Base-by-base conservation (phyloP, 2,888 invertebrate genomes). In the Oscheius onirici region DNA sequence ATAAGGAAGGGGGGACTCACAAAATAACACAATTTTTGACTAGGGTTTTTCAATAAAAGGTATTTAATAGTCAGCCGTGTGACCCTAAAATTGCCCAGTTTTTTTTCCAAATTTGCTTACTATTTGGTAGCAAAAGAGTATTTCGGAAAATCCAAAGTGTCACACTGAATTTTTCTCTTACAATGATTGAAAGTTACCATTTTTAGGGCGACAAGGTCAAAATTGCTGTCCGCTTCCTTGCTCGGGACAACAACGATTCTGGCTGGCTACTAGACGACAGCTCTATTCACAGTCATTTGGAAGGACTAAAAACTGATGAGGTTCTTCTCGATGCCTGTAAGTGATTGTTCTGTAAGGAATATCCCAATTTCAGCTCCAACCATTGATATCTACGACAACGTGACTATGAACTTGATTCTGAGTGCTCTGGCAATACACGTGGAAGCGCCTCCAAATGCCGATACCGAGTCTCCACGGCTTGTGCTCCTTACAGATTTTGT, bases 401-500 rank as follows among this genome's bases (percentile, higher is more conserved):
- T 72, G 1, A 80, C 80, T 0, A 52, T 69, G n/a, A 63, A 74
- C 10, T 52, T 80, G 43, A 70, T 80, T 6, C 41, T 20, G 11
- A 49, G 65, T 24, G 78, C 77, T 5, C 43, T 72, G 6, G 55
- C 61, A 5, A 20, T 66, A 11, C 49, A 72, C 15, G 55, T 68
- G 8, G 49, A 41, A 17, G n/a, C 44, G 0, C 69, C 69, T 13
- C 41, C 43, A 2, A 34, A 49, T 20, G 63, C n/a, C 22, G 51
- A 69, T 28, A 28, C 41, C n/a, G 51, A 43, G 17, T 43, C 41
- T 15, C 81, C 81, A 0, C 55, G 73, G 41, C 72, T 82, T 24
- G 72, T 73, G 10, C 72, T 82, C 17, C 68, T 82, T 24, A 80
- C 82, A 13, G 82, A 82, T 51, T 82, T 72, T 41, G 80, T 74